Base-by-base conservation (phyloP, 2,888 invertebrate genomes). In the Syritta pipiens region DNA sequence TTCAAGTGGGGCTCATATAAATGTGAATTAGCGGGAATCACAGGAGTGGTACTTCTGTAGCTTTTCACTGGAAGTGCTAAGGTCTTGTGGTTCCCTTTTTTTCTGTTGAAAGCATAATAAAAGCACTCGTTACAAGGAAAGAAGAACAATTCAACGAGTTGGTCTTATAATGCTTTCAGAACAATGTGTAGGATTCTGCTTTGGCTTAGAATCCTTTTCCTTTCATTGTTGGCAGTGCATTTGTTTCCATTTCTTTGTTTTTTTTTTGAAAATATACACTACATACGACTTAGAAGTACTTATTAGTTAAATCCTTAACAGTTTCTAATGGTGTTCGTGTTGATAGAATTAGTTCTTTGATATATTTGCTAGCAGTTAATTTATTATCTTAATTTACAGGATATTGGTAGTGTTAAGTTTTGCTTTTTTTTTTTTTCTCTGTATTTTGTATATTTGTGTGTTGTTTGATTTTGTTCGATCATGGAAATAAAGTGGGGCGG, bases 1-100 rank as follows among this genome's bases (percentile, higher is more conserved):
- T 42, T 12, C 32, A 55, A 40, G 24, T 55, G 71, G 71, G 71
- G 62, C 71, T 63, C 62, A 72, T 40, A 55, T 30, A 63, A 69
- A 55, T 72, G 71, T 63, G 48, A 63, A 40, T n/a, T 24, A 4
- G 3, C 22, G 40, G 19, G 30, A 63, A 62, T 42, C 55, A 63
- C 4, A 63, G 30, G 22, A 62, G 40, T 24, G 4, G 55, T 72
- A 49, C 62, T 55, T 53, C 4, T 7, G 14, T 3, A 14, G n/a
- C n/a, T 40, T 35, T 10, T 17, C 6, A 14, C 2, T n/a, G n/a
- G n/a, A 44, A 69, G 60, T 69, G 60, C 44, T 12, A 4, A 51
- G 30, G 12, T 60, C 51, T n/a, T 60, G 26, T 69, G 44, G 51
- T 69, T 60, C 44, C 37, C 51, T 4, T 9, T 5, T 1, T 14